These are phyloP conservation scores for Euproctis similis DNA, from an alignment of 2,888 invertebrate genomes.

Conservation along the genomic window DNA sequence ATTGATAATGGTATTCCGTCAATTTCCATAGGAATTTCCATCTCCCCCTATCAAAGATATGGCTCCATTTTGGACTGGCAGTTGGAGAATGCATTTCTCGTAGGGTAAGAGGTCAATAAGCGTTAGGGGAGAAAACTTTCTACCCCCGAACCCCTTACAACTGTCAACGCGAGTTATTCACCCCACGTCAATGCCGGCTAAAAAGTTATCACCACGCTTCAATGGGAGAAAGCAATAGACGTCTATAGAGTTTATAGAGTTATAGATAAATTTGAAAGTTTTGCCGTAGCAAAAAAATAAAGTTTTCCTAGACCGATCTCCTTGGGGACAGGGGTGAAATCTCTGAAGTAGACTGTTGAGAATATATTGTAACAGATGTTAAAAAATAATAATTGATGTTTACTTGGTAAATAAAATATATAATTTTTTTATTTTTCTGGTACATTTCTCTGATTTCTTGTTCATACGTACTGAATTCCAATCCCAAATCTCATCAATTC, in stretches of 20 bases:
- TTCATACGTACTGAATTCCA: too few species aligned
- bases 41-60: conserved; percentile 33
- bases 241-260: conserved; percentile 38
- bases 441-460: too few species aligned
- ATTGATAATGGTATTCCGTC: conserved; percentile 37
- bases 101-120: conserved; percentile 59
- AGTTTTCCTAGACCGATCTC: conserved; percentile 19
- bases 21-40: conserved; percentile 46
- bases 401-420: too few species aligned
- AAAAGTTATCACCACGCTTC: conserved; percentile 55
- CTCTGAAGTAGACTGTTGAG: too few species aligned
- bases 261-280: conserved; percentile 33
- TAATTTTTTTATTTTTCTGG: too few species aligned
- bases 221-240: conserved; percentile 57
- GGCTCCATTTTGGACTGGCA: conserved; percentile 34
- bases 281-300: conserved; percentile 29
- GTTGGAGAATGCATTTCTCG: conserved; percentile 50
- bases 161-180: conserved; percentile 64
- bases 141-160: conserved; percentile 50
- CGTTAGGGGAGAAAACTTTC: conserved; percentile 47
- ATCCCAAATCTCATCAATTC: too few species aligned
- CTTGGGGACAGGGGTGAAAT: conserved; percentile 16
- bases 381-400: too few species aligned
- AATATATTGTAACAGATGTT: too few species aligned
- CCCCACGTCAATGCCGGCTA: conserved; percentile 62